A percentile compares a stretch with the other conserved stretches of the same genome.
Conservation (phyloP, 2,888 invertebrate species). For the Resseliella maxima region DNA sequence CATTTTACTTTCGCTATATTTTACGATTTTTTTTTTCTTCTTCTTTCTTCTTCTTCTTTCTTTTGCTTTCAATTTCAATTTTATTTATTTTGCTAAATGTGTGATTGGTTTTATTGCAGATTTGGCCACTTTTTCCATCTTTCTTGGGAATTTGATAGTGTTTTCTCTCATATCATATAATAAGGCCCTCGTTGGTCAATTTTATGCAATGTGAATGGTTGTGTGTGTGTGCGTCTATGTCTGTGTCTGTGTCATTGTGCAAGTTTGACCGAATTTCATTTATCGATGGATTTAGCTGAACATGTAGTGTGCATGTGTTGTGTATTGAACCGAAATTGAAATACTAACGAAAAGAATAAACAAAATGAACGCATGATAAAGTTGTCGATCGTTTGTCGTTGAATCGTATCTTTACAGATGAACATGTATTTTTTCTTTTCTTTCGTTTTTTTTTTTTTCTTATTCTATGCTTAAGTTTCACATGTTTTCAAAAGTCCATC, state of each 20-base stretch:
- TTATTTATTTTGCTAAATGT: slow-evolving; percentile 28
- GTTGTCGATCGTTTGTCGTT: slow-evolving; percentile 23
- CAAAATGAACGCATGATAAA: slow-evolving; percentile 35
- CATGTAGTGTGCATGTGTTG: background rate
- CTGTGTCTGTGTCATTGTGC: background rate
- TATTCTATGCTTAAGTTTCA: background rate
- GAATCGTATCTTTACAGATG: background rate
- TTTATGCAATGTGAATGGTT: background rate
- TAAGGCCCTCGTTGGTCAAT: background rate
- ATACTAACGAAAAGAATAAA: slow-evolving; percentile 40
- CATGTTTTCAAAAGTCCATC: background rate
- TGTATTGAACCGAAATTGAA: slow-evolving; percentile 40
- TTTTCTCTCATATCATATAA: slow-evolving; percentile 1
- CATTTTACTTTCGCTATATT: background rate
- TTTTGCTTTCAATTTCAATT: slow-evolving; percentile 43
- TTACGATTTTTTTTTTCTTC: background rate
- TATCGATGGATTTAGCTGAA: background rate
- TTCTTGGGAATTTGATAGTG: slow-evolving; percentile 19
- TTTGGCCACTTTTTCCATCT: slow-evolving; percentile 20
- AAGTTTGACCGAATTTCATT: slow-evolving; percentile 4
- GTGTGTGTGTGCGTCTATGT: background rate
- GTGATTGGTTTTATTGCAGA: background rate
- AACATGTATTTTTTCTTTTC: background rate
- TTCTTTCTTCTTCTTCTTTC: background rate
- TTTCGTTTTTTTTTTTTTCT: background rate